Conservation (phyloP, 2,888 invertebrate species). For the Deroplatys truncata region DNA sequence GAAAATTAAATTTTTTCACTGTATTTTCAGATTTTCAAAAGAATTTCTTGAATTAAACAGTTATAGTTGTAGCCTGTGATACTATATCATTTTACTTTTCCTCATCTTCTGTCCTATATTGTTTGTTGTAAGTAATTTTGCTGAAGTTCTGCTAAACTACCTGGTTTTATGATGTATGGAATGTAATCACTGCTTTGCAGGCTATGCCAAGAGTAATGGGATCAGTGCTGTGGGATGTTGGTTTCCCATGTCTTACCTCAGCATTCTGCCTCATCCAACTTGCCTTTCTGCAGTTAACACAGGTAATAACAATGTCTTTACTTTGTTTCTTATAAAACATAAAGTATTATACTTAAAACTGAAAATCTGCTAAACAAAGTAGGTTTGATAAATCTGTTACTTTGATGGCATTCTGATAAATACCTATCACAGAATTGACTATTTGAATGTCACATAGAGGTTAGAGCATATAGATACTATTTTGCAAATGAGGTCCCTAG, state of each 20-base stretch:
- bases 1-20: no score
- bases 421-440: no score
- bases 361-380: no score
- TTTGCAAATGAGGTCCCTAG: no score
- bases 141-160: not conserved
- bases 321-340: not conserved
- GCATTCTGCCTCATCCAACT: constrained; percentile 55
- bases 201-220: constrained; percentile 50
- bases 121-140: not conserved
- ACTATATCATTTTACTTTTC: not conserved
- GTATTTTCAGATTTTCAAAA: no score
- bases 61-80: no score
- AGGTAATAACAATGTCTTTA: constrained; percentile 39
- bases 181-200: constrained; percentile 36
- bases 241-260: constrained; percentile 54
- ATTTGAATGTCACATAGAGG: no score
- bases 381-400: no score
- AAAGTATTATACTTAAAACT: not conserved
- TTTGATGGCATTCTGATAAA: no score
- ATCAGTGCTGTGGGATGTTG: constrained; percentile 52
- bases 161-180: not conserved
- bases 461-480: no score
- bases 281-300: constrained; percentile 53
- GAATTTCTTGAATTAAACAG: no score
- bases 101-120: not conserved